phyloP scores from a whole-genome alignment of 1,140 invertebrate species.

The Drosophila sucinea region DNA sequence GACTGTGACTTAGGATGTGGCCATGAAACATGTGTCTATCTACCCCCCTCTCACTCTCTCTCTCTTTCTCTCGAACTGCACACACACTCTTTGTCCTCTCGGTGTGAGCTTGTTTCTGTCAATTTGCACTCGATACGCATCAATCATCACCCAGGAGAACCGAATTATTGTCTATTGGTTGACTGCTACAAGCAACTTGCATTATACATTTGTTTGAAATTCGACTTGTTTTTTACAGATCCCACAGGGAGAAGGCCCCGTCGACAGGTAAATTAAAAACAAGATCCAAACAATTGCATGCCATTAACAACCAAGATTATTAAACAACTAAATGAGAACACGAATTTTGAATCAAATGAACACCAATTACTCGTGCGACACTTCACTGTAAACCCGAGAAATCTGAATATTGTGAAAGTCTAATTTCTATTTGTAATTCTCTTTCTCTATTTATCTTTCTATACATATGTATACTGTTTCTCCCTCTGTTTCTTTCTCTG shows the following conservation, averaged over 20 bases:
- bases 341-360: neutral
- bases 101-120: neutral
- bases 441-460: conserved; percentile 15
- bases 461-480: conserved; percentile 5
- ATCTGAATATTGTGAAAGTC: conserved; percentile 1
- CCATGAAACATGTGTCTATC: conserved; percentile 3
- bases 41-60: neutral
- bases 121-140: conserved; percentile 15
- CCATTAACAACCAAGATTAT: conserved; percentile 21
- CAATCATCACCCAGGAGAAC: conserved; percentile 7
- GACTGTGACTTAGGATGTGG: conserved; percentile 20
- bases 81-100: neutral
- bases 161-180: conserved; percentile 3
- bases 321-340: conserved; percentile 10
- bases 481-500: conserved; percentile 33
- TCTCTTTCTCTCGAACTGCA: neutral
- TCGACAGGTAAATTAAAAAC: conserved; percentile 9
- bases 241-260: neutral
- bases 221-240: conserved; percentile 7
- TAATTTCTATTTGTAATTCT: conserved; percentile 21
- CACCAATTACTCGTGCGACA: neutral
- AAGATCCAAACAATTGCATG: conserved; percentile 35
- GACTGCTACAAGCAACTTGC: neutral
- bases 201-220: conserved; percentile 9
- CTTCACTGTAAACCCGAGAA: conserved; percentile 7